Evolutionary conservation across 2,888 invertebrate species (phyloP), one percentile per base, ranked within the genome.

Genomic region (Metellina segmentata): DNA sequence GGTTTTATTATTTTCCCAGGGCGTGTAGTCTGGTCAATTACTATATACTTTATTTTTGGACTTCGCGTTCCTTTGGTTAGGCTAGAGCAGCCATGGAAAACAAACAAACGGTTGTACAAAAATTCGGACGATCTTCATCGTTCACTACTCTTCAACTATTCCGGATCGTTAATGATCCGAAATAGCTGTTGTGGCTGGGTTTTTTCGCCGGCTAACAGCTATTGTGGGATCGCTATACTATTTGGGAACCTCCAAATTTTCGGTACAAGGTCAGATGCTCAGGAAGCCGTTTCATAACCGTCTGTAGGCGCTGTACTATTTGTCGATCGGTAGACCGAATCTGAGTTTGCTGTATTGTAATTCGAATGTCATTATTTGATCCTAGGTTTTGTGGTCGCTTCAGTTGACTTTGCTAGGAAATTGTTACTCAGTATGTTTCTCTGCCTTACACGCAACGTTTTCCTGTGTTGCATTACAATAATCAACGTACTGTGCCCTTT

Each of bases 111-210:
- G 19, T 74, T n/a, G 61, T 61, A 61, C 61, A 61, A 61, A 74
- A 34, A 19, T 34, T 74, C 11, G 74, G 11, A 20, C 19, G 19
- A 74, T 74, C 20, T 19, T 19, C 74, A 74, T 74, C n/a, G 74
- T 74, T 74, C 74, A 74, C 34, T 74, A 74, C 74, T 9, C 20
- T 72, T 72, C 20, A 9, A 72, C 20, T 34, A 34, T 74, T 74
- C 74, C 20, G 20, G 19, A 74, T 34, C 74, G 20, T 74, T 74
- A 61, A 61, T 61, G 61, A 61, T 16, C 61, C 16, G 9, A 61
- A 61, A 61, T 61, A 61, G 61, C 61, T 16, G 9, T 8, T 61
- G 61, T 16, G 11, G 61, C 9, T 61, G 34, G 1, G 1, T 34
- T 34, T 34, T 34, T 1, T 34, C 34, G 34, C 34, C 61, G 61